A percentile compares a stretch with the other conserved stretches of the same genome.
Evolutionary conservation across 2,888 invertebrate species (phyloP).

Genomic region (Heliconius ismenius): DNA sequence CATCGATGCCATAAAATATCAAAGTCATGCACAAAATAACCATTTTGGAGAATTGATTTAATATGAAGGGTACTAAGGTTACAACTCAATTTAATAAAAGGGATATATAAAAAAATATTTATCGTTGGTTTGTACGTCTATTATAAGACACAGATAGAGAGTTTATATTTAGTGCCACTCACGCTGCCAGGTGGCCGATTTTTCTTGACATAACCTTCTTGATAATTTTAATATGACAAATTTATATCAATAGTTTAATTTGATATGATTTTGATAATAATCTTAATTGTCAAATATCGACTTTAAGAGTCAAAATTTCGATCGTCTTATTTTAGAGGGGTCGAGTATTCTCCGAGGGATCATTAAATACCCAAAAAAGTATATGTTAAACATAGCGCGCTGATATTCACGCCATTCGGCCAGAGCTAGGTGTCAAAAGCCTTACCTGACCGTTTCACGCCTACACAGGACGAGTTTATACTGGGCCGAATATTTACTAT

Average conservation of each 20-base stretch:
- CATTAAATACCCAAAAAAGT: constrained; percentile 67
- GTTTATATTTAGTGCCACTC: constrained; percentile 64
- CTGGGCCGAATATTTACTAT: constrained; percentile 66
- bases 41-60: constrained; percentile 18
- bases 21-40: constrained; percentile 17
- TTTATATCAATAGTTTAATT: not conserved
- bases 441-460: constrained; percentile 76
- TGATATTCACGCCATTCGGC: constrained; percentile 72
- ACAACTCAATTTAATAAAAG: constrained; percentile 13
- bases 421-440: constrained; percentile 79
- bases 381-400: constrained; percentile 73
- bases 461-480: constrained; percentile 64
- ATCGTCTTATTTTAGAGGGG: constrained; percentile 33
- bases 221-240: constrained; percentile 38
- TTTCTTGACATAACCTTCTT: constrained; percentile 52
- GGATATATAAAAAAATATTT: constrained; percentile 4
- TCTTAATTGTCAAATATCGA: constrained; percentile 4
- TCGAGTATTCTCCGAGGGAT: constrained; percentile 55
- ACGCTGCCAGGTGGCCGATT: constrained; percentile 59
- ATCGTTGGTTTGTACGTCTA: constrained; percentile 22
- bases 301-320: constrained; percentile 1
- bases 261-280: not conserved
- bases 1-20: constrained; percentile 15
- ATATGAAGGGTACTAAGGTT: constrained; percentile 1
- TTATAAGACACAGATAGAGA: constrained; percentile 37